These are phyloP conservation scores for Zeugodacus cucurbitae DNA, from an alignment of 1,140 invertebrate genomes.

Conservation along the genomic window DNA sequence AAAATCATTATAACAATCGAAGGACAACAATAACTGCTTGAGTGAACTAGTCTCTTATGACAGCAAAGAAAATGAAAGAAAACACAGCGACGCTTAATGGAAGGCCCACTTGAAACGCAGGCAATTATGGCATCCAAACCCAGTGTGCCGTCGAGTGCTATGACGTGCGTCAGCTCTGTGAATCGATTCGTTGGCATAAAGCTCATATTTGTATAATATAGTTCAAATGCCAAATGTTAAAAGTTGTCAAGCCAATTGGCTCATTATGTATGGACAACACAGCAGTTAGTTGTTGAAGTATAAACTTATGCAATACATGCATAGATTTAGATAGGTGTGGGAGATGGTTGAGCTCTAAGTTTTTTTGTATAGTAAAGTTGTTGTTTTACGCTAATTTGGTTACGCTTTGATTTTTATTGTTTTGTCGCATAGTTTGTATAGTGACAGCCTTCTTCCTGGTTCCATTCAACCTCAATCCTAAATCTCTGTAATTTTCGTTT, in stretches of 20 bases:
- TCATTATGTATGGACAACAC: background rate
- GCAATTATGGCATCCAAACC: background rate
- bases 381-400: no score
- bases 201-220: background rate
- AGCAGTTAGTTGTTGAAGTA: background rate
- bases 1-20: conserved; percentile 12
- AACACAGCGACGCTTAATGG: background rate
- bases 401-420: no score
- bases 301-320: background rate
- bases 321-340: no score
- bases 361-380: no score
- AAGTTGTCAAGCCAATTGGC: conserved; percentile 1
- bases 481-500: no score
- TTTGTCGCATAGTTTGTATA: no score
- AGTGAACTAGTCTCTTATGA: background rate
- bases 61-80: background rate
- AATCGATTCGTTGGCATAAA: background rate
- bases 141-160: background rate
- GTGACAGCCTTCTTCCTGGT: no score
- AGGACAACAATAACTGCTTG: background rate
- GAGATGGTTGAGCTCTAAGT: no score
- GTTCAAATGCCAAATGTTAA: background rate
- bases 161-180: background rate
- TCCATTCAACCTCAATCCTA: no score
- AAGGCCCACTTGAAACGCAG: background rate